Base-by-base conservation (phyloP, 2,888 invertebrate species). In the Listrodromus nycthemerus region DNA sequence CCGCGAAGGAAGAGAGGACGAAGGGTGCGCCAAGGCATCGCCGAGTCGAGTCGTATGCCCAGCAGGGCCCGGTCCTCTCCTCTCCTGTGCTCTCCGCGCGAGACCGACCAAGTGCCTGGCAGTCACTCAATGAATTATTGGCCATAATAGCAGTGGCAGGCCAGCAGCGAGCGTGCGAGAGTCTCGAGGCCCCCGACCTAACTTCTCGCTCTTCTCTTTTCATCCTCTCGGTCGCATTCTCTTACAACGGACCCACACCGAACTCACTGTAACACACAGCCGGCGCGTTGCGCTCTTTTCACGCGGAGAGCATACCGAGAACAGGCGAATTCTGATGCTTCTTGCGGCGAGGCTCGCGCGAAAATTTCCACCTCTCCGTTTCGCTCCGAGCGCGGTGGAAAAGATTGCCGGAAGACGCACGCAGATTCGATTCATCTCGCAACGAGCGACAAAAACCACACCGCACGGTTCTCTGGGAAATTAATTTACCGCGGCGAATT, bases 71-170 rank as follows among this genome's bases (percentile, higher is more conserved):
- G 48, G 65, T 52, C 66, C 41, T 69, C 78, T 37, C 41, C 63
- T 69, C 63, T 30, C 33, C n/a, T 55, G 52, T 85, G 88, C 87
- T 55, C 55, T 55, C 55, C 84, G 90, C 86, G 88, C 86, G 67
- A 41, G 77, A 55, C 76, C 89, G 90, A 89, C 88, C 89, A 88
- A 91, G 90, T 89, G 90, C 89, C 90, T 92, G 91, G 91, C 93
- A 92, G 92, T 92, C 92, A 91, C 93, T 92, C 93, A 92, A 93
- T 93, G 93, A 93, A 92, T 93, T 93, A 93, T 93, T 93, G 93
- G 91, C 93, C 93, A 93, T 93, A 93, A 93, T 93, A 93, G 93
- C 93, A 92, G 93, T 93, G 93, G 92, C 89, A 89, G 87, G 87
- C 86, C 88, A 88, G 87, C 90, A 89, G 89, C 88, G 83, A 83